Evolutionary conservation across 1,140 invertebrate genomes (phyloP).

Genomic region (Antheraea pernyi): DNA sequence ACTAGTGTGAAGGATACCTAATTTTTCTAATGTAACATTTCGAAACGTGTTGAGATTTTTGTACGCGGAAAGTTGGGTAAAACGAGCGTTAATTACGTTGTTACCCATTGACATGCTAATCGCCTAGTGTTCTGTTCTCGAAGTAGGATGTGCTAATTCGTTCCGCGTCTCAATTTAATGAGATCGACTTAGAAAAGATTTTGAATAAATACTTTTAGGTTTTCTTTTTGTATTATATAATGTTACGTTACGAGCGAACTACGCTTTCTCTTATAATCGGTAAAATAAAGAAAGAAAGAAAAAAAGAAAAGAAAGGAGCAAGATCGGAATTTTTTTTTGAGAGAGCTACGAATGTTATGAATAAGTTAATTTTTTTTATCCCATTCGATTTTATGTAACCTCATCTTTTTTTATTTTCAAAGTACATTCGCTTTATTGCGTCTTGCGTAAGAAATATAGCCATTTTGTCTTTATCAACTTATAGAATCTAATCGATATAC

Average conservation of each 20-base stretch:
- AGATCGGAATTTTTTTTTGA: too few relatives aligned
- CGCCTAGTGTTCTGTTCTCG: background rate
- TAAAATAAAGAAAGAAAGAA: too few relatives aligned
- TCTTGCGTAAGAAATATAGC: too few relatives aligned
- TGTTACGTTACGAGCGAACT: background rate
- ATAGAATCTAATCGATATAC: too few relatives aligned
- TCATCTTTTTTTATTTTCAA: too few relatives aligned
- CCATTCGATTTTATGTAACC: too few relatives aligned
- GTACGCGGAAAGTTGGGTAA: slow-evolving; percentile 18
- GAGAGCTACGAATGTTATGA: too few relatives aligned
- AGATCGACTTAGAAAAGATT: background rate
- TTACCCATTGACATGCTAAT: slow-evolving; percentile 33
- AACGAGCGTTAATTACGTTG: slow-evolving; percentile 41
- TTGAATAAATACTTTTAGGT: background rate
- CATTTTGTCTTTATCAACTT: too few relatives aligned
- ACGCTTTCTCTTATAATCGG: background rate
- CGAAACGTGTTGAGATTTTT: background rate
- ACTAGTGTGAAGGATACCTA: background rate
- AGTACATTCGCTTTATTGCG: too few relatives aligned
- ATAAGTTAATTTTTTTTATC: too few relatives aligned
- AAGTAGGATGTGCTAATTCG: slow-evolving; percentile 11
- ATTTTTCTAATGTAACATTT: background rate
- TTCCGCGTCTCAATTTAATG: background rate
- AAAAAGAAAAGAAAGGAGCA: too few relatives aligned
- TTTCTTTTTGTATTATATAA: background rate